Evolutionary conservation across 1,140 invertebrate species (phyloP).

Genomic region (Mizuhopecten yessoensis): DNA sequence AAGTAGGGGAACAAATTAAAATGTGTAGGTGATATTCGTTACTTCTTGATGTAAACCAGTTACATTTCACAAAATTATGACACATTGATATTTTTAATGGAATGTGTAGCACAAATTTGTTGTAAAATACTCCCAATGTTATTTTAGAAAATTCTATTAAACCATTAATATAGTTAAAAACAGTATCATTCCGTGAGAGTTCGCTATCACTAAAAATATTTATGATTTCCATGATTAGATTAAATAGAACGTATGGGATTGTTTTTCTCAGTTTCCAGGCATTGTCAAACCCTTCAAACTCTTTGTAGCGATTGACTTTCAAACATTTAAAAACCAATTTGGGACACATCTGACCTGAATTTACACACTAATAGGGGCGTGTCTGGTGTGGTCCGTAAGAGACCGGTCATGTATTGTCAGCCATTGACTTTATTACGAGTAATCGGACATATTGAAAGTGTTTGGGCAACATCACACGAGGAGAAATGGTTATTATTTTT

Average conservation of each 20-base stretch:
- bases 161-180: too few relatives aligned
- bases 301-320: neutral
- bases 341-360: neutral
- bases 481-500: slow-evolving; percentile 28
- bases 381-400: neutral
- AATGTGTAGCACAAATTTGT: too few relatives aligned
- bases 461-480: neutral
- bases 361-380: neutral
- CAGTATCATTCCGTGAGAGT: too few relatives aligned
- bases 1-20: too few relatives aligned
- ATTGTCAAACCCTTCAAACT: neutral
- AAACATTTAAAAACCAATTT: neutral
- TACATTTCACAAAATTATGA: too few relatives aligned
- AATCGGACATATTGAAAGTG: slow-evolving; percentile 35
- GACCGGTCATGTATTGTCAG: neutral
- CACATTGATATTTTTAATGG: too few relatives aligned
- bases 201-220: too few relatives aligned
- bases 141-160: too few relatives aligned
- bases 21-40: too few relatives aligned
- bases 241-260: neutral
- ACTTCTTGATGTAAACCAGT: too few relatives aligned
- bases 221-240: too few relatives aligned
- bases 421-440: neutral
- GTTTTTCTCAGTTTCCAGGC: neutral
- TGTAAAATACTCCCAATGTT: too few relatives aligned